Conservation (phyloP, 2,113 vertebrate genomes). For the Callaeas wilsoni region DNA sequence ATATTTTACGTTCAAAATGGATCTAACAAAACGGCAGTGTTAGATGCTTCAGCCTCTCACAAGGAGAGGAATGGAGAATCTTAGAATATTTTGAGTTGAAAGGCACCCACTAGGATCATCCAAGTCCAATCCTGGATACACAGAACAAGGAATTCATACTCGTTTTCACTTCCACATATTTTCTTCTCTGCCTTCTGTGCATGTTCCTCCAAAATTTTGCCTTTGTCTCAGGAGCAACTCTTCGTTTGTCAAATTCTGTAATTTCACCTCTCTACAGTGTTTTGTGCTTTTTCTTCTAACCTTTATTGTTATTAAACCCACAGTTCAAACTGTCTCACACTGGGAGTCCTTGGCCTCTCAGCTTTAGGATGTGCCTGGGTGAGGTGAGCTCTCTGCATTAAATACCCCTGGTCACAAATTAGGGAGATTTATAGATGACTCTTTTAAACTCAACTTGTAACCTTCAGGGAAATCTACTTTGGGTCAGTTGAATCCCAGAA, state of each 20-base stretch:
- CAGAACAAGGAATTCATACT: not conserved
- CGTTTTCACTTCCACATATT: fast-evolving
- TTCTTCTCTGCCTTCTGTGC: not conserved
- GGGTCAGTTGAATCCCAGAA: not conserved
- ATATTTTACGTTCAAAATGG: not conserved
- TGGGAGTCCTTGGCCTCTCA: not conserved
- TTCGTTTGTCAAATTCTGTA: not conserved
- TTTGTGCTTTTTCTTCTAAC: not conserved
- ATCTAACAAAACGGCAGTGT: not conserved
- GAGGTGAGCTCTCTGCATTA: not conserved
- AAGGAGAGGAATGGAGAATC: not conserved
- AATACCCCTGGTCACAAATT: not conserved
- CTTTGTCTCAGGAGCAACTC: not conserved
- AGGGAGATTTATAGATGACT: not conserved
- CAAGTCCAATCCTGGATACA: not conserved
- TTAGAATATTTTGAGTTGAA: not conserved
- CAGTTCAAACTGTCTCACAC: not conserved
- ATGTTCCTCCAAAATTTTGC: not conserved
- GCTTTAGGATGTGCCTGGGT: not conserved
- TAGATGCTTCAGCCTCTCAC: not conserved
- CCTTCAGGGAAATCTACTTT: not conserved
- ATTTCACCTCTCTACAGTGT: not conserved
- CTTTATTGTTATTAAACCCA: not conserved
- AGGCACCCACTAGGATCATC: not conserved
- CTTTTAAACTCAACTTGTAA: not conserved